Evolutionary conservation across 2,113 vertebrate genomes (phyloP).

Genomic region (Dipodomys ordii): DNA sequence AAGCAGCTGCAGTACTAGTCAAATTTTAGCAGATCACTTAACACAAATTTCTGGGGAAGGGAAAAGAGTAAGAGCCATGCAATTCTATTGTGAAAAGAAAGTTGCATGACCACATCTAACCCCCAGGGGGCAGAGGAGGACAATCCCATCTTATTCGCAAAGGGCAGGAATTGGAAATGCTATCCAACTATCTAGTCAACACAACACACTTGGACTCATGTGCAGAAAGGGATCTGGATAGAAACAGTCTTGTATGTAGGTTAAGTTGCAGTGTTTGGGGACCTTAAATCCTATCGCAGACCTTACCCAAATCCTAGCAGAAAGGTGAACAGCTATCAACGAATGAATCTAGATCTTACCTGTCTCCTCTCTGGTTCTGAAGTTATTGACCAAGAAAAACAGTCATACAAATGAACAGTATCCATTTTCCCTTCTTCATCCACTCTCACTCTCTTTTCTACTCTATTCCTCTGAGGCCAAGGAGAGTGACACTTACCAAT

Average conservation of each 20-base stretch:
- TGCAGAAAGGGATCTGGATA: not conserved
- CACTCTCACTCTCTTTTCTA: not conserved
- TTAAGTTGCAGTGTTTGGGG: not conserved
- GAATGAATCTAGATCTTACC: not conserved
- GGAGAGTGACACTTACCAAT: not conserved
- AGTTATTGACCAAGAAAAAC: not conserved
- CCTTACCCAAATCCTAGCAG: not conserved
- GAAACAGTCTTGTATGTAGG: not conserved
- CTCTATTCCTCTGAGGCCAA: not conserved
- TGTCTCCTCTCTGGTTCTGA: not conserved
- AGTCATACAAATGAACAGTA: not conserved
- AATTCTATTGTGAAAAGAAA: not conserved
- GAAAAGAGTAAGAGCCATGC: not conserved
- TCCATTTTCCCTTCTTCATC: not conserved
- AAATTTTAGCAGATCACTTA: not conserved
- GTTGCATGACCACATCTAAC: not conserved
- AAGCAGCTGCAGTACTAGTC: not conserved
- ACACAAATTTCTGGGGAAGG: not conserved
- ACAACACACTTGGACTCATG: not conserved
- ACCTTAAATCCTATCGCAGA: not conserved
- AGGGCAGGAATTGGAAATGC: not conserved
- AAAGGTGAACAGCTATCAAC: not conserved
- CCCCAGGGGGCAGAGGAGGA: constrained; percentile 8
- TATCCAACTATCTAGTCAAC: not conserved
- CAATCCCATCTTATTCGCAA: not conserved